Conservation (phyloP, 1,140 invertebrate genomes). For the Gyrodactylus bullatarudis region DNA sequence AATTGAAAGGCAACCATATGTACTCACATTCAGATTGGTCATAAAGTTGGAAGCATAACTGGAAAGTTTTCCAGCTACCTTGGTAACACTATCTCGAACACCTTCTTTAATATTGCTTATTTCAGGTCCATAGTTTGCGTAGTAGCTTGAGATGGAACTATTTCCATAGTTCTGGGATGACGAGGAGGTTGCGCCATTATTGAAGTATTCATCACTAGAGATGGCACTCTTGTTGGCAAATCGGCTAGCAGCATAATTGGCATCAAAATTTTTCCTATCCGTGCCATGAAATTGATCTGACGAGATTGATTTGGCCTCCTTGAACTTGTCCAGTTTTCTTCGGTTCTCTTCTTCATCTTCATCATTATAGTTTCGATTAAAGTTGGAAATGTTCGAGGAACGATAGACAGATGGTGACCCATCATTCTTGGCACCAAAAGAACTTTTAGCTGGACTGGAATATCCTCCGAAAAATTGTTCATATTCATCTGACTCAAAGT, state of each 20-base stretch:
- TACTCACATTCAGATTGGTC: slow-evolving; percentile 40
- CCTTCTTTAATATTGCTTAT: slow-evolving; percentile 79
- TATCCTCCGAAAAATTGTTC: neutral
- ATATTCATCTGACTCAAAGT: no score
- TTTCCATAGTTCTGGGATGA: neutral
- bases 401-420: no score
- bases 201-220: slow-evolving; percentile 76
- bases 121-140: slow-evolving; percentile 28
- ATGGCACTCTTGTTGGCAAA: slow-evolving; percentile 37
- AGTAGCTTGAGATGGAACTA: neutral
- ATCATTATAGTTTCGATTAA: no score
- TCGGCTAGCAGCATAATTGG: slow-evolving; percentile 22
- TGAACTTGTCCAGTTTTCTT: slow-evolving; percentile 83
- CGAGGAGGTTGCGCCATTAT: slow-evolving; percentile 15
- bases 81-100: slow-evolving; percentile 66
- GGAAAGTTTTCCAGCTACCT: slow-evolving; percentile 67
- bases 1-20: no score
- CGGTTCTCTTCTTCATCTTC: no score
- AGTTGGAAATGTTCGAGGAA: no score
- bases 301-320: slow-evolving; percentile 72
- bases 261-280: neutral
- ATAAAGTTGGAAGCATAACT: slow-evolving; percentile 68
- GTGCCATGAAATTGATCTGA: slow-evolving; percentile 38
- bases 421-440: no score
- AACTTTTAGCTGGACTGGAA: neutral